Percentiles rank a stretch among this genome's conserved stretches.
These are phyloP conservation scores for Agrilus planipennis DNA, from an alignment of 1,140 invertebrate species.

Conservation along the genomic window DNA sequence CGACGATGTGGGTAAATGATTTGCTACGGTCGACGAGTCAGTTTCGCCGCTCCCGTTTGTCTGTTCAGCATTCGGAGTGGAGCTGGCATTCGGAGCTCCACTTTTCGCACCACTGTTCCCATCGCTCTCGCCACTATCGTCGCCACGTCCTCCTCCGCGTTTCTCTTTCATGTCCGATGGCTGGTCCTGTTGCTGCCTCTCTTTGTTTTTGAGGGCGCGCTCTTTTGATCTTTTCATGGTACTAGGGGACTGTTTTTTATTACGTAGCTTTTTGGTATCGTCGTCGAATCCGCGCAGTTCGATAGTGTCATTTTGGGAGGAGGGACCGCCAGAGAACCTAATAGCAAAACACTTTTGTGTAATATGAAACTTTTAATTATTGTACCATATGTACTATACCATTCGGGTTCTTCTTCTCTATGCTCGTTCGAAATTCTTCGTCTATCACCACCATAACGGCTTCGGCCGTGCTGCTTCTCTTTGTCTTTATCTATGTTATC, in stretches of 20 bases:
- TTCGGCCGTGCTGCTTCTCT: conserved; percentile 23
- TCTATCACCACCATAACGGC: conserved; percentile 29
- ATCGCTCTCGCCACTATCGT: neutral
- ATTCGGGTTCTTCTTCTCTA: conserved; percentile 52
- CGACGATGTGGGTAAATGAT: neutral
- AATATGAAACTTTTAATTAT: no score
- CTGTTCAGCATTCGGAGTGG: neutral
- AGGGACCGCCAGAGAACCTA: conserved; percentile 74
- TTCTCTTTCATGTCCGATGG: neutral
- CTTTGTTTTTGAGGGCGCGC: conserved; percentile 4
- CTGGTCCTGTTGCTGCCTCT: conserved; percentile 4
- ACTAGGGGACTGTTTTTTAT: conserved; percentile 36
- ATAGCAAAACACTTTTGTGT: no score
- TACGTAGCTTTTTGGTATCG: conserved; percentile 26
- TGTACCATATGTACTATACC: no score
- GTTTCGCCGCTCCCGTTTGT: neutral
- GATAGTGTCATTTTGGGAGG: conserved; percentile 84
- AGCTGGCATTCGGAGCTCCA: neutral
- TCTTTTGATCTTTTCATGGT: conserved; percentile 32
- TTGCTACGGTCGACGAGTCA: neutral
- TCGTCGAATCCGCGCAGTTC: conserved; percentile 86
- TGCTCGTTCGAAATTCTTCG: conserved; percentile 38
- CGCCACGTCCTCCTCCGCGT: neutral
- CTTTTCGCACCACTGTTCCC: neutral
- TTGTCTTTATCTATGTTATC: conserved; percentile 37